Evolutionary conservation across 2,113 vertebrate species (phyloP), one percentile per base, ranked within the genome.

Genomic region (Bufo gargarizans): DNA sequence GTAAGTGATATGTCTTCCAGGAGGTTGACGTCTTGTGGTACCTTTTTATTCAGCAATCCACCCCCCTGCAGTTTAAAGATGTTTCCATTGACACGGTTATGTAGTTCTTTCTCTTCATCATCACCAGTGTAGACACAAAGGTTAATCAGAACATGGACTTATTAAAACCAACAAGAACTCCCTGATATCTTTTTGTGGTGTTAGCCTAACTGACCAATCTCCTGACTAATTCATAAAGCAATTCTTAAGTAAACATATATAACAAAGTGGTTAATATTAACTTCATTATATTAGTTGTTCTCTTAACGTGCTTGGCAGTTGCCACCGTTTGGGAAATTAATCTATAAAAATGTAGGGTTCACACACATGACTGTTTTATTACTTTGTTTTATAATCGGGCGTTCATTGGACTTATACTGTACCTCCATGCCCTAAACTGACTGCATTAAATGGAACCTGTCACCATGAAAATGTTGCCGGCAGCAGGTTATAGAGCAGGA

Each of bases 31-130:
- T 88, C 74, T 55, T 82, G 72, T 53, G 47, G n/a, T 43, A 53
- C 74, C 43, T 17, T n/a, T n/a, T 65, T 88, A 88, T 77, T 83
- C 87, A 20, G 58, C 47, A 53, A 53, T 77, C 87, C 20, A 13
- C 53, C 3, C 58, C 9, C 59, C 8, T 45, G n/a, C 69, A 65
- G 61, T 17, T 63, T 77, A 11, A 19, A n/a, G 17, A 20, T 19
- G 43, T 61, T 82, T 49, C 22, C 22, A 79, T 69, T 74, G 78
- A 61, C 79, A 5, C n/a, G n/a, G 71, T 58, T 86, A 22, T 59
- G 58, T 49, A 77, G 84, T 53, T 71, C 20, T 12, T 4, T 33
- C 22, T 79, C 47, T 67, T 55, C n/a, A 43, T 67, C 61, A 20
- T 12, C 10, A 12, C 33, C 53, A 8, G 53, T 6, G 49, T 55